These are phyloP conservation scores for Gulo gulo DNA, from an alignment of 2,113 vertebrate species.

Conservation along the genomic window DNA sequence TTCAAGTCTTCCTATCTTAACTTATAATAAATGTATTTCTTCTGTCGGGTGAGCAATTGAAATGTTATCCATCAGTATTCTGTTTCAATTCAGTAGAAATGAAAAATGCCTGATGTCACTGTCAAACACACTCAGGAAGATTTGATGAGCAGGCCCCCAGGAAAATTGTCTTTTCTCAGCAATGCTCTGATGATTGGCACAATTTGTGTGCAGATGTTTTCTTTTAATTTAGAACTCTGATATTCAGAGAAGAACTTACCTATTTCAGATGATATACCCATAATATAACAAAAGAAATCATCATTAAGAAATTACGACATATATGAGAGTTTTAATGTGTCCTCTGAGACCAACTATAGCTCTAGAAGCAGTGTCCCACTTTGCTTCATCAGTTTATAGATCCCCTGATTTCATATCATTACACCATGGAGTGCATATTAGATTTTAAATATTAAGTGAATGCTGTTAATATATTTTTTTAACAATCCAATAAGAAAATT, in stretches of 20 bases:
- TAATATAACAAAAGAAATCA: neutral
- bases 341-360: neutral
- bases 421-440: neutral
- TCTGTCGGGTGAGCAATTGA: neutral
- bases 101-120: constrained; percentile 55
- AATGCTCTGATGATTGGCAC: constrained; percentile 47
- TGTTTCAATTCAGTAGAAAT: constrained; percentile 55
- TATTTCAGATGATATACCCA: neutral
- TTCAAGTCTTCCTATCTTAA: constrained; percentile 31
- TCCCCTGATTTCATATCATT: neutral
- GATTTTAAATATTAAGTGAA: neutral
- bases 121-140: constrained; percentile 32
- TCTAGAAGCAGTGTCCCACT: neutral
- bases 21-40: constrained; percentile 54
- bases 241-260: constrained; percentile 25
- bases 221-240: constrained; percentile 50
- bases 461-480: neutral
- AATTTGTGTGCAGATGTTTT: constrained; percentile 16
- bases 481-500: neutral
- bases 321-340: neutral
- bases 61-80: constrained; percentile 48
- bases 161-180: constrained; percentile 9
- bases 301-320: neutral
- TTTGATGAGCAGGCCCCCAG: constrained; percentile 26
- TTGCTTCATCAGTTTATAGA: neutral